These are phyloP conservation scores for Listrodromus nycthemerus DNA, from an alignment of 2,888 invertebrate genomes.

Conservation along the genomic window DNA sequence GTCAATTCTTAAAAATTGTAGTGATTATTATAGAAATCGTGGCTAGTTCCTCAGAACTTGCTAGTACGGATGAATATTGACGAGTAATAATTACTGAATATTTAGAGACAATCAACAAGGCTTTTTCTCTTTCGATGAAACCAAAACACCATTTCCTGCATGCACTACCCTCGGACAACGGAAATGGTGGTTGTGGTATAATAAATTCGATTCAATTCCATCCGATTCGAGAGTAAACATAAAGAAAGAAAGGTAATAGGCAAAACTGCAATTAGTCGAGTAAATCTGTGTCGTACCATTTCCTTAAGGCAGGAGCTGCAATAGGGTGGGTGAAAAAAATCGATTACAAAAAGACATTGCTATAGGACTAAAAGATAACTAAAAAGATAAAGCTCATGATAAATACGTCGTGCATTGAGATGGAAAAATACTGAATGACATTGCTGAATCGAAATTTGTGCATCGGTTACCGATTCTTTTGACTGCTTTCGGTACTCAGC, in stretches of 20 bases:
- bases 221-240: background rate
- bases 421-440: too few relatives aligned
- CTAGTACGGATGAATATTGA: conserved; percentile 33
- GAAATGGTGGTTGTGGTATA: conserved; percentile 55
- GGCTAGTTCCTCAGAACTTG: conserved; percentile 37
- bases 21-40: conserved; percentile 61
- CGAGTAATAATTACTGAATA: conserved; percentile 59
- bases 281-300: conserved; percentile 67
- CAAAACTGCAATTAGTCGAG: conserved; percentile 54
- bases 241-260: background rate
- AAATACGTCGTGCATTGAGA: too few relatives aligned
- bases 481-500: too few relatives aligned
- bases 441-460: too few relatives aligned
- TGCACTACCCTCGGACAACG: conserved; percentile 67
- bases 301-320: conserved; percentile 56
- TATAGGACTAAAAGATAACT: too few relatives aligned
- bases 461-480: too few relatives aligned
- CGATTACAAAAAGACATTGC: too few relatives aligned
- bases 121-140: conserved; percentile 59
- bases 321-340: too few relatives aligned
- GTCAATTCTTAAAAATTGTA: conserved; percentile 24
- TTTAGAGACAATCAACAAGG: conserved; percentile 7
- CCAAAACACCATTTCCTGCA: conserved; percentile 70
- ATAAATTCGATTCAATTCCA: background rate
- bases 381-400: too few relatives aligned